A percentile compares a stretch with the other conserved stretches of the same genome.
These are phyloP conservation scores for Aurelia sp. DNA, from an alignment of 30 jellyfish, hydroid and myxozoan genomes.

Conservation along the genomic window DNA sequence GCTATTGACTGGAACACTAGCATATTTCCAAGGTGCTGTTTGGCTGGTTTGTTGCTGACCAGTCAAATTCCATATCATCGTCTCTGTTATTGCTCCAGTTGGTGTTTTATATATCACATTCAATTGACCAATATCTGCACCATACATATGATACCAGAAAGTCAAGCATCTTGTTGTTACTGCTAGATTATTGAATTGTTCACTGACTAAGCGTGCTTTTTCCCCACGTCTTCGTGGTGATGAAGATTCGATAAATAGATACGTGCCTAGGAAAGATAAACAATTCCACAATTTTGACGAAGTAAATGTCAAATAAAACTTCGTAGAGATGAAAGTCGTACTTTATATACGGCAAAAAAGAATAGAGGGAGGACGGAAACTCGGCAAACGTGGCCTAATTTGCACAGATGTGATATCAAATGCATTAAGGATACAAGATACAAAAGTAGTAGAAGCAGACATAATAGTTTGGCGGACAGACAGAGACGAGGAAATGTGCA, in stretches of 20 bases:
- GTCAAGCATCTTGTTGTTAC: constrained; percentile 76
- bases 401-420: too few relatives aligned
- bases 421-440: too few relatives aligned
- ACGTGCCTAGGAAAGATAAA: constrained; percentile 50
- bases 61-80: constrained; percentile 81
- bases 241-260: constrained; percentile 88
- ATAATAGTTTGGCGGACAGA: too few relatives aligned
- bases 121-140: constrained; percentile 85
- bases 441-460: too few relatives aligned
- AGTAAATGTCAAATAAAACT: too few relatives aligned
- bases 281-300: background rate
- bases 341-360: too few relatives aligned
- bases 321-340: too few relatives aligned
- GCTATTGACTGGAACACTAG: constrained; percentile 81
- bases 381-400: too few relatives aligned
- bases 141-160: constrained; percentile 98
- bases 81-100: constrained; percentile 72
- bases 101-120: constrained; percentile 66
- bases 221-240: constrained; percentile 82
- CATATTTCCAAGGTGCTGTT: constrained; percentile 80
- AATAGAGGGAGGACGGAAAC: too few relatives aligned
- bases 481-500: too few relatives aligned
- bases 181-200: constrained; percentile 80
- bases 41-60: constrained; percentile 93
- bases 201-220: constrained; percentile 89